Evolutionary conservation across 2,888 invertebrate genomes (phyloP).

Genomic region (Colletes collaris): DNA sequence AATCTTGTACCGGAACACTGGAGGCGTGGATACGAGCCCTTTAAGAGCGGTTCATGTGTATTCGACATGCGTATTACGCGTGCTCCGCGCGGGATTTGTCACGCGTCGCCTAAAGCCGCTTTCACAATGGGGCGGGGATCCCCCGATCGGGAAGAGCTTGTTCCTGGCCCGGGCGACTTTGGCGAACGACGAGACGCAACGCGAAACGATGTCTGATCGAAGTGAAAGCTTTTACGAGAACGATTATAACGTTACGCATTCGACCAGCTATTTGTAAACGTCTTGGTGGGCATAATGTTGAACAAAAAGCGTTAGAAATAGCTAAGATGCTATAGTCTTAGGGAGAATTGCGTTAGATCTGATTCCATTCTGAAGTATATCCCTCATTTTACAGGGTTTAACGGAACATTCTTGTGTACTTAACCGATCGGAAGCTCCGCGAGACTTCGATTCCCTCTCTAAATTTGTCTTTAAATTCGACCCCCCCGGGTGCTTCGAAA

Average conservation of each 20-base stretch:
- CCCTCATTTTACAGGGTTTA: not conserved
- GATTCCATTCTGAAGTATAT: too few relatives aligned
- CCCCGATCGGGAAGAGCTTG: slow-evolving; percentile 9
- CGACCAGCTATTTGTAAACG: too few relatives aligned
- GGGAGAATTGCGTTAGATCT: too few relatives aligned
- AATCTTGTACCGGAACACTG: slow-evolving; percentile 74
- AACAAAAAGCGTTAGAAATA: too few relatives aligned
- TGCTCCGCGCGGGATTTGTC: slow-evolving; percentile 59
- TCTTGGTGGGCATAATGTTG: too few relatives aligned
- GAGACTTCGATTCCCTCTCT: slow-evolving; percentile 9
- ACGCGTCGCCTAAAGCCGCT: slow-evolving; percentile 49
- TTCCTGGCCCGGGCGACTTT: not conserved
- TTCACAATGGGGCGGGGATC: slow-evolving; percentile 24
- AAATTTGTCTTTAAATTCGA: not conserved
- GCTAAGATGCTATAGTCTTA: too few relatives aligned
- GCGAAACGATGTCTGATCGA: too few relatives aligned
- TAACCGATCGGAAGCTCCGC: not conserved
- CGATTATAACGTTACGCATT: too few relatives aligned
- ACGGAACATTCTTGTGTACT: too few relatives aligned
- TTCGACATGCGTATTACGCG: slow-evolving; percentile 64
- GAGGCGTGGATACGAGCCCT: slow-evolving; percentile 69
- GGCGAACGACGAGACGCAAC: not conserved
- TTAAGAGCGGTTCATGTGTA: slow-evolving; percentile 62
- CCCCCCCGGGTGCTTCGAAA: not conserved
- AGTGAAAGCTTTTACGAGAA: too few relatives aligned